A percentile compares a stretch with the other conserved stretches of the same genome.
Evolutionary conservation across 1,140 invertebrate species (phyloP).

Genomic region (Dinothrombium tinctorium): DNA sequence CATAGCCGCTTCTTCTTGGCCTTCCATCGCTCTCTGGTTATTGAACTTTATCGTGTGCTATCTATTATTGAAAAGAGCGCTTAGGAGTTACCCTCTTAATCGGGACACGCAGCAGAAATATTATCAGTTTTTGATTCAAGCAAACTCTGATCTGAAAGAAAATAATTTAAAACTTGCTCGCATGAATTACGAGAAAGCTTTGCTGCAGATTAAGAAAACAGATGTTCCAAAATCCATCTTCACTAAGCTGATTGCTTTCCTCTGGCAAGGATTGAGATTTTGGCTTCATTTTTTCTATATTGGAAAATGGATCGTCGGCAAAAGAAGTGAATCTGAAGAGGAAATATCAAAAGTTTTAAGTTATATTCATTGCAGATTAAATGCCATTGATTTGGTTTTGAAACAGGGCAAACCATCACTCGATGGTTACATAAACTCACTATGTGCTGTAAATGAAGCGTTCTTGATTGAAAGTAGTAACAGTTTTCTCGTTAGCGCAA

Average conservation of each 20-base stretch:
- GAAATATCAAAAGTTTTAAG: conserved; percentile 2
- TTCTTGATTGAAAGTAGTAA: not conserved
- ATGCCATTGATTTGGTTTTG: conserved; percentile 9
- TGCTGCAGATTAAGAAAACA: not conserved
- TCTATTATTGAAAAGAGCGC: conserved; percentile 2
- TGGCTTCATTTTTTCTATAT: conserved; percentile 9
- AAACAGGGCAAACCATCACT: conserved; percentile 6
- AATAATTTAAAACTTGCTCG: conserved; percentile 8
- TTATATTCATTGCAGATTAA: conserved; percentile 10
- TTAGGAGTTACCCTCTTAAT: not conserved
- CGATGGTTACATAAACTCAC: conserved; percentile 7
- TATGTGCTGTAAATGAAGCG: conserved; percentile 11
- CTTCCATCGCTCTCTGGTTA: conserved; percentile 5
- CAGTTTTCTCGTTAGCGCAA: not conserved
- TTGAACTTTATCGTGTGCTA: conserved; percentile 9
- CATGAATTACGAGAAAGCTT: conserved; percentile 1
- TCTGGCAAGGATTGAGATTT: conserved; percentile 4
- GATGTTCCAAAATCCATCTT: not conserved
- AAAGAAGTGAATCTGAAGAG: not conserved
- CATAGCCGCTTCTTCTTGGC: conserved; percentile 1
- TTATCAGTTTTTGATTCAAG: conserved; percentile 5
- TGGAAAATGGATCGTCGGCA: not conserved
- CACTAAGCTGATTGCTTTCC: not conserved
- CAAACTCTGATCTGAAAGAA: conserved; percentile 2
- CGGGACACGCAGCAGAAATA: not conserved